Base-by-base conservation (phyloP, 1,140 invertebrate genomes). In the Saccostrea echinata region DNA sequence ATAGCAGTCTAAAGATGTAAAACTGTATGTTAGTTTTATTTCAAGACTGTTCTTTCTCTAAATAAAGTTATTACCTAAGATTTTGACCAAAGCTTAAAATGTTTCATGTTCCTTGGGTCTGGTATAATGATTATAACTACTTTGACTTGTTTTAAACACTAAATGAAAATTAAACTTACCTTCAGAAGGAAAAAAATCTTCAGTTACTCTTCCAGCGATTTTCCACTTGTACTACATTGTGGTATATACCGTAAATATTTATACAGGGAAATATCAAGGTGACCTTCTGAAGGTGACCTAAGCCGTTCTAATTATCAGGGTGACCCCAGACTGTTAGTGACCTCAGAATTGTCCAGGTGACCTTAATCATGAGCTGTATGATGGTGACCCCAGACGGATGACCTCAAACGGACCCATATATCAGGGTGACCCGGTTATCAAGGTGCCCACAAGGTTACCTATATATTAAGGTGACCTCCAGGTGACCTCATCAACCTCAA, bases 401-500 rank as follows among this genome's bases (percentile, higher is more conserved):
- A 13, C 53, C 53, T 55, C 18, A 55, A 18, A 55, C 1, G 3
- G 53, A 55, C 53, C 53, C 53, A 55, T 55, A 55, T 55, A 18
- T 55, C 53, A 55, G 18, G 12, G 18, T 55, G 53, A 18, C n/a
- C 53, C 53, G 18, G 11, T 55, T 55, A 55, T 55, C 18, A 55
- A 55, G 53, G 18, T 55, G 53, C 18, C 53, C 11, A 16, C 18
- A 55, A 13, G 18, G 53, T 55, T 12, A 55, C 3, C 53, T 18
- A 12, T 55, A 18, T 55, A 55, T 55, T 16, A 55, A 55, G 53
- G 53, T 55, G 53, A 55, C 53, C 3, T 55, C 18, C 1, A 55
- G 53, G 53, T 55, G 53, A 55, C 53, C 3, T 55, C 18, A 55
- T 55, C 11, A 43, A 6, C 18, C 91, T 71, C 91, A 91, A 71